Base-by-base conservation (phyloP, 2,797 vertebrate species). In the Salmo trutta region DNA sequence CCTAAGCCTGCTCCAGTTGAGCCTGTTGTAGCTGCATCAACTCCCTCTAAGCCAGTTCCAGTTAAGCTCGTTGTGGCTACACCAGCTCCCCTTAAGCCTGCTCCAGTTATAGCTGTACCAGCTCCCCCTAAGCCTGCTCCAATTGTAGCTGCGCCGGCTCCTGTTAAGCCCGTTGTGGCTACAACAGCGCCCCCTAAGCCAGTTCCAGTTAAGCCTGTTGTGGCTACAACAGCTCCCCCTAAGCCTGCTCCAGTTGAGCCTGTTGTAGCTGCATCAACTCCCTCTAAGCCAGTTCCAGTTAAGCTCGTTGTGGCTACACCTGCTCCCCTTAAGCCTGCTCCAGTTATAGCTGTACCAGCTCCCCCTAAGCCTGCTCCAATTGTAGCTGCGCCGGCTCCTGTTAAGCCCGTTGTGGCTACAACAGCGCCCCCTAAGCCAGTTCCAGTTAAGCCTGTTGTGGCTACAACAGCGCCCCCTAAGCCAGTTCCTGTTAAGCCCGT, bases 261-360 rank as follows among this genome's bases (percentile, higher is more conserved):
- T 31, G 62, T 76, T 59, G 75, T 81, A 2, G 54, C 68, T 31
- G 3, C 29, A 31, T 2, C 24, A 24, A 1, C 24, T 0, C 24
- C 24, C 33, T 52, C 8, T n/a, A 41, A 10, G 41, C 77, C 2
- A 0, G 64, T 33, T 73, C 66, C 64, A 24, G 2, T 85, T 12
- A 0, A 41, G 81, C 92, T 81, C 90, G 90, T 1, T 93, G 87
- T 80, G 31, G 36, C 36, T 41, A 2, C 6, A 19, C 29, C 21
- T 1, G 86, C 14, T 0, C 41, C 41, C 41, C 41, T 0, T 12
- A 47, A 47, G 41, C 1, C 51, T 15, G 19, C 8, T 14, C 56
- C 72, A 52, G 64, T 54, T 76, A 10, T 31, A 77, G 62, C 36
- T 51, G 73, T 82, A 83, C 16, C 29, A 29, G 29, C 29, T 0